Evolutionary conservation across 2,113 vertebrate genomes (phyloP).

Genomic region (Cavia aperea): DNA sequence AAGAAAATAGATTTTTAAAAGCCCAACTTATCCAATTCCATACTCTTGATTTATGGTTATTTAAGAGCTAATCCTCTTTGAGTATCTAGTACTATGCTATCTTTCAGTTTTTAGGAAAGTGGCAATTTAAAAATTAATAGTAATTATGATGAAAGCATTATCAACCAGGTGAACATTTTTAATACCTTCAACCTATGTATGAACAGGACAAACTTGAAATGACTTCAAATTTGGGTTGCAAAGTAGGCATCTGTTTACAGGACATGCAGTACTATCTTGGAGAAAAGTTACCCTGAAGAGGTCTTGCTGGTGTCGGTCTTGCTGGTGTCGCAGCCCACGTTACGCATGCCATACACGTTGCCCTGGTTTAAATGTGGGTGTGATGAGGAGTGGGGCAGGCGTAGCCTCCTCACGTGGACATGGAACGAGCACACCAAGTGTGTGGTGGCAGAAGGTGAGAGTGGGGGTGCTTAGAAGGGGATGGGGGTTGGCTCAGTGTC

Average conservation of each 20-base stretch:
- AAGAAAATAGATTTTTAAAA: slow-evolving; percentile 28
- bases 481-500: rapidly evolving
- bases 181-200: neutral
- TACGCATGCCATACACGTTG: rapidly evolving
- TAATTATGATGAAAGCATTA: neutral
- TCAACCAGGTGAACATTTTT: neutral
- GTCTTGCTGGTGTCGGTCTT: rapidly evolving
- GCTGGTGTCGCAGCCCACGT: rapidly evolving
- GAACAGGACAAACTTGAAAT: neutral
- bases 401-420: neutral
- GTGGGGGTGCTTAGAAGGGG: neutral
- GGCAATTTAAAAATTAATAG: neutral
- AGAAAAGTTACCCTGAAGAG: neutral
- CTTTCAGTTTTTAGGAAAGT: neutral
- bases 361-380: neutral
- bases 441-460: neutral
- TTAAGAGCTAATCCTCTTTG: slow-evolving; percentile 4
- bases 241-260: neutral
- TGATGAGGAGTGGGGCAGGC: no score
- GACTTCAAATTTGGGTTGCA: neutral
- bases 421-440: neutral
- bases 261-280: neutral
- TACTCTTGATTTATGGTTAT: slow-evolving; percentile 18
- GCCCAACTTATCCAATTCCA: neutral
- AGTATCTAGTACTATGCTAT: neutral